phyloP scores from a whole-genome alignment of 1,140 invertebrate genomes.

The Drosophila burlai region DNA sequence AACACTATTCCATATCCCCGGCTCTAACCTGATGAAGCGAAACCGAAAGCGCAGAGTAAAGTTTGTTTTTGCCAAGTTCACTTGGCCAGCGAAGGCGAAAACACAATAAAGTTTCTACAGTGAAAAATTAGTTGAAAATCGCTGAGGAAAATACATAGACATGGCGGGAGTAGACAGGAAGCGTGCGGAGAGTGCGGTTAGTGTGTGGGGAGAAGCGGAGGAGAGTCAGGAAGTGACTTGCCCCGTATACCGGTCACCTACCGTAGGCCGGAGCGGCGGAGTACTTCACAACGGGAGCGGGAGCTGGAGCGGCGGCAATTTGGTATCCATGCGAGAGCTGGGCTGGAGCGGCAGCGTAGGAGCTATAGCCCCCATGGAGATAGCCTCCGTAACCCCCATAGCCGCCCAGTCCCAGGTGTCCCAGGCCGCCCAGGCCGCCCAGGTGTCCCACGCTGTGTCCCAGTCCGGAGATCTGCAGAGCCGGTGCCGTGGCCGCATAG shows the following conservation, averaged over 20 bases:
- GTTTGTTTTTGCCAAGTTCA: slow-evolving; percentile 50
- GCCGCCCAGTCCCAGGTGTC: slow-evolving; percentile 29
- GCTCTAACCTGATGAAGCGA: slow-evolving; percentile 7
- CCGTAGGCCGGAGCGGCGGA: slow-evolving; percentile 78
- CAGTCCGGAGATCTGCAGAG: slow-evolving; percentile 62
- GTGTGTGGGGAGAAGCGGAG: slow-evolving; percentile 1
- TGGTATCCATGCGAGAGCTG: slow-evolving; percentile 66
- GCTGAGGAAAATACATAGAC: slow-evolving; percentile 5
- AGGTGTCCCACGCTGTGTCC: slow-evolving; percentile 30
- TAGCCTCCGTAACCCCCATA: slow-evolving; percentile 48
- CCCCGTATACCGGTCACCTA: slow-evolving; percentile 51
- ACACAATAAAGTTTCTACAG: slow-evolving; percentile 33
- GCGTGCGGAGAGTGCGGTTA: slow-evolving; percentile 26
- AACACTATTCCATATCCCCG: slow-evolving; percentile 8
- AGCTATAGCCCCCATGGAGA: slow-evolving; percentile 56
- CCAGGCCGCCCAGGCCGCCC: slow-evolving; percentile 24
- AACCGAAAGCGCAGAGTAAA: slow-evolving; percentile 13
- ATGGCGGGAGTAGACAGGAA: background rate
- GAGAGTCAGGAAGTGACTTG: background rate
- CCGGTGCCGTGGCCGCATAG: slow-evolving; percentile 70
- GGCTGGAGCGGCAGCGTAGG: slow-evolving; percentile 52
- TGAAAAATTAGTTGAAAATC: slow-evolving; percentile 37
- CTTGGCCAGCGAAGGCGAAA: slow-evolving; percentile 24
- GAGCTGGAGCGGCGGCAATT: slow-evolving; percentile 53
- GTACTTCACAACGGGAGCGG: slow-evolving; percentile 73